Base-by-base conservation (phyloP, 2,888 invertebrate species). In the Ditula angustiorana region DNA sequence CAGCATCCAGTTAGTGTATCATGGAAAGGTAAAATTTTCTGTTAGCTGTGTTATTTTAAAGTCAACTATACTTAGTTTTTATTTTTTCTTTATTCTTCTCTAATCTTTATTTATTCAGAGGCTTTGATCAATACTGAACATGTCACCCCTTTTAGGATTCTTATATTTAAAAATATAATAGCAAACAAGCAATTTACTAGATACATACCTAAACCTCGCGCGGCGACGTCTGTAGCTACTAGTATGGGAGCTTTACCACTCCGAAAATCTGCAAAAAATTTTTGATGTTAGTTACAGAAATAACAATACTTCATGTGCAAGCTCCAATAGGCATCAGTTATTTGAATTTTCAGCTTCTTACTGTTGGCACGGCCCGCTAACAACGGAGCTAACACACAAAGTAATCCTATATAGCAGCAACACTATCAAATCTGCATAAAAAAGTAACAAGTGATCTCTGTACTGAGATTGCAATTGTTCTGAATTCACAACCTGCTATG, bases 141-240 rank as follows among this genome's bases (percentile, higher is more conserved):
- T n/a, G n/a, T n/a, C n/a, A n/a, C n/a, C n/a, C n/a, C n/a, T n/a
- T n/a, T n/a, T n/a, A n/a, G n/a, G n/a, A n/a, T n/a, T n/a, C n/a
- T n/a, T n/a, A n/a, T n/a, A n/a, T n/a, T n/a, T n/a, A n/a, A n/a
- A n/a, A n/a, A n/a, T n/a, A n/a, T n/a, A n/a, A n/a, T n/a, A n/a
- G n/a, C n/a, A n/a, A n/a, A n/a, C 49, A 23, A 50, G 49, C 13
- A 13, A 28, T 47, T 23, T 53, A 23, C 8, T 50, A 19, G 26
- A 69, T 78, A 95, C 96, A 90, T 94, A 98, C 98, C 98, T 94
- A 98, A 94, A 79, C 98, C 98, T 84, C 98, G 94, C 56, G 98
- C 98, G 66, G 98, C 98, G 71, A 98, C 98, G 90, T 98, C 98
- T 44, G 98, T 98, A 71, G 98, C 98, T 70, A 98, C 97, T 77